Evolutionary conservation across 2,888 invertebrate species (phyloP).

Genomic region (Hirtodrosophila confusa): DNA sequence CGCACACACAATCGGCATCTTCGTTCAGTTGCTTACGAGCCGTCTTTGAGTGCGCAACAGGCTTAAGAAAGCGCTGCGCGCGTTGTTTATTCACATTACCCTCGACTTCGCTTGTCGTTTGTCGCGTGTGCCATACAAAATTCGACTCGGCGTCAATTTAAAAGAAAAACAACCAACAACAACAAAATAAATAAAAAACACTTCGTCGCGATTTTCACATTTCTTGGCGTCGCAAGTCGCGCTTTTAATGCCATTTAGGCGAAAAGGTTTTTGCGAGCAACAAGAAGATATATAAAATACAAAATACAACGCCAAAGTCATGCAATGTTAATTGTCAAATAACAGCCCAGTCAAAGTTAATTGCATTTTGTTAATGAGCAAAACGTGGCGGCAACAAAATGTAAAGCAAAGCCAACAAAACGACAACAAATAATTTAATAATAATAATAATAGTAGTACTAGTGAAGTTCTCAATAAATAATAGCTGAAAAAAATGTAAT

Average conservation of each 20-base stretch:
- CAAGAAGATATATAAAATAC: too few relatives aligned
- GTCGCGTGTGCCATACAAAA: conserved; percentile 61
- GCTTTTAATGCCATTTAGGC: conserved; percentile 53
- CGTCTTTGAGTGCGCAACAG: conserved; percentile 79
- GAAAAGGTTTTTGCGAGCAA: conserved; percentile 11
- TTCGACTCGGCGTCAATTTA: conserved; percentile 8
- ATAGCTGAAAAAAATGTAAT: conserved; percentile 59
- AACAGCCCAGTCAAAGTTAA: conserved; percentile 44
- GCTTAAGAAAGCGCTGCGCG: conserved; percentile 51
- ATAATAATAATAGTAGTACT: conserved; percentile 25
- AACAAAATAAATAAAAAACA: conserved; percentile 15
- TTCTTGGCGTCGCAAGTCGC: conserved; percentile 46
- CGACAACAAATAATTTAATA: conserved; percentile 18
- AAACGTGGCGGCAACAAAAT: conserved; percentile 77
- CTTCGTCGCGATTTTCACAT: conserved; percentile 39
- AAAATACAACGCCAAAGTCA: conserved; percentile 42
- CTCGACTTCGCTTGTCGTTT: conserved; percentile 38
- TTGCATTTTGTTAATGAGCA: conserved; percentile 64
- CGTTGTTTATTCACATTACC: conserved; percentile 38
- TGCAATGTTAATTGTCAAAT: conserved; percentile 40
- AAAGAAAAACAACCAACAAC: conserved; percentile 2
- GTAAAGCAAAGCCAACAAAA: conserved; percentile 55
- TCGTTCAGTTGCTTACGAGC: conserved; percentile 78
- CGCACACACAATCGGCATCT: conserved; percentile 30
- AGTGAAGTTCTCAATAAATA: conserved; percentile 43